Conservation (phyloP, 2,113 vertebrate species). For the Thunnus maccoyii region DNA sequence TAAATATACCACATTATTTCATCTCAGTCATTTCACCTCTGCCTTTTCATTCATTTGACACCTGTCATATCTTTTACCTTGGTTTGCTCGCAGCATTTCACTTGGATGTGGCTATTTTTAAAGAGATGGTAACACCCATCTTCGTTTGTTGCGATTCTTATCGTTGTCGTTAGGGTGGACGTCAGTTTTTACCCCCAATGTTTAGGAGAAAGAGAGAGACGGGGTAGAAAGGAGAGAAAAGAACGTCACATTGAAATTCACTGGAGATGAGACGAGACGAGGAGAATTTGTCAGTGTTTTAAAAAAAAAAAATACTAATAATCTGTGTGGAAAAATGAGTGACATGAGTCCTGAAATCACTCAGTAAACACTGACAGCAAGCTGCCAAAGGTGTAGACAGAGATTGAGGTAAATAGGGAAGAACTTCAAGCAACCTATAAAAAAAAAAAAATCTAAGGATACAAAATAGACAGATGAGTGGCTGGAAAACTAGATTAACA, state of each 20-base stretch:
- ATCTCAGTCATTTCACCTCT: not conserved
- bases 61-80: not conserved
- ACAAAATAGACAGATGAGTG: slow-evolving; percentile 4
- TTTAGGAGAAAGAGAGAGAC: not conserved
- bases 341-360: slow-evolving; percentile 20
- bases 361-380: slow-evolving; percentile 21
- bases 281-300: not conserved
- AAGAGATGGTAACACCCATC: not conserved
- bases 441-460: not conserved
- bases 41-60: not conserved
- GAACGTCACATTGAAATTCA: not conserved
- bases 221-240: not conserved
- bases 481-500: slow-evolving; percentile 9
- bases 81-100: not conserved
- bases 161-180: not conserved
- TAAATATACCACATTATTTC: not conserved
- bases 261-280: not conserved
- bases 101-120: not conserved
- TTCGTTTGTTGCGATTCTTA: not conserved
- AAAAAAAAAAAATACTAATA: not conserved
- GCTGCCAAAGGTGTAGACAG: slow-evolving; percentile 16
- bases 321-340: not conserved
- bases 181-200: not conserved
- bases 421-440: slow-evolving; percentile 23
- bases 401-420: slow-evolving; percentile 10